Evolutionary conservation across 2,113 vertebrate genomes (phyloP).

Genomic region (Procapra przewalskii): DNA sequence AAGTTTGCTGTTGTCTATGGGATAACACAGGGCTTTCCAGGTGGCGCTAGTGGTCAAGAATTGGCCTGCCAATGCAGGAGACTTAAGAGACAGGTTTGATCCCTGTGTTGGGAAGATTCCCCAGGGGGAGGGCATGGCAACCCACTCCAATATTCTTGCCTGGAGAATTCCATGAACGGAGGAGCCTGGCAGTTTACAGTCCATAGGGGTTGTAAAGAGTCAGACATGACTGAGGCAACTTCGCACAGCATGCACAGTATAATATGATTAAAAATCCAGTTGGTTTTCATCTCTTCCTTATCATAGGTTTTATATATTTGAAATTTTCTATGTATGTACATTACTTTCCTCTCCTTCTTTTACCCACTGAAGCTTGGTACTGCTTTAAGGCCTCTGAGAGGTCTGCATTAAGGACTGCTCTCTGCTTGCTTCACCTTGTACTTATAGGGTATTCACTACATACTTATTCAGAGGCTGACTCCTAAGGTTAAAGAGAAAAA

Average conservation of each 20-base stretch:
- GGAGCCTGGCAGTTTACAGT: neutral
- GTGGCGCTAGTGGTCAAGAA: neutral
- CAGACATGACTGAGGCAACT: neutral
- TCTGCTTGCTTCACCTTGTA: neutral
- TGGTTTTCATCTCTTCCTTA: conserved; percentile 6
- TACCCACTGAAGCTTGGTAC: neutral
- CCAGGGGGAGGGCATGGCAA: neutral
- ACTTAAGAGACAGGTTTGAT: neutral
- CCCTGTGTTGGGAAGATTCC: neutral
- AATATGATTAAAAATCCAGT: conserved; percentile 17
- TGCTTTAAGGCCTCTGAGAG: neutral
- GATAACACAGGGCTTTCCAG: neutral
- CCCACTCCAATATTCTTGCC: neutral
- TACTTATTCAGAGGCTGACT: neutral
- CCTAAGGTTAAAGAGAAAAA: neutral
- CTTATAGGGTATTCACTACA: neutral
- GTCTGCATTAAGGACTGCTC: neutral
- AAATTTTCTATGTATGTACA: neutral
- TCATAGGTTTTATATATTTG: neutral
- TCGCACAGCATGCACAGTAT: neutral
- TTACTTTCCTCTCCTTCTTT: neutral
- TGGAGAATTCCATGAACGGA: neutral
- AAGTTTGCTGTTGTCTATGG: neutral
- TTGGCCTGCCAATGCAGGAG: neutral
- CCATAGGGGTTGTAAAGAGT: neutral